Conservation (phyloP, 2,113 vertebrate species). For the Oreocharis arfaki region DNA sequence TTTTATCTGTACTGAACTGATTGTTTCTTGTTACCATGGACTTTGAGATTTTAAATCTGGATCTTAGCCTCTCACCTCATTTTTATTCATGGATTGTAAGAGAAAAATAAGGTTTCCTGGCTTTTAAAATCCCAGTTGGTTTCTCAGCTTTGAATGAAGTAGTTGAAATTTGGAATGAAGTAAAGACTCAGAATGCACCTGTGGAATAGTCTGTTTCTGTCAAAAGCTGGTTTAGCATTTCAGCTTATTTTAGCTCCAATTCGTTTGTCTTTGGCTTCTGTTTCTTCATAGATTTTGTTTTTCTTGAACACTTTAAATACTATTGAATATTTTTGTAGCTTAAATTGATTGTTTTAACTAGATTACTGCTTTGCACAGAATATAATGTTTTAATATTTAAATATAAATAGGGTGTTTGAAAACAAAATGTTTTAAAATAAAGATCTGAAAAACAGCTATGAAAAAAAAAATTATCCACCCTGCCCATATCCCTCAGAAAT, state of each 20-base stretch:
- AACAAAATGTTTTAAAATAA: neutral
- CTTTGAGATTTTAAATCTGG: neutral
- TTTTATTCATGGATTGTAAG: constrained; percentile 27
- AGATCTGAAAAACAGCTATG: neutral
- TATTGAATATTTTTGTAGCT: neutral
- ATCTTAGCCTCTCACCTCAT: constrained; percentile 25
- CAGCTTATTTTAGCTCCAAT: neutral
- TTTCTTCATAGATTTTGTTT: neutral
- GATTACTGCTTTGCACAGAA: neutral
- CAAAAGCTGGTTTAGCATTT: neutral
- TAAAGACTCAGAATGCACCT: neutral
- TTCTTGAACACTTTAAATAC: neutral
- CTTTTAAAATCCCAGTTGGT: constrained; percentile 32
- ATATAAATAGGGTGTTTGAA: neutral
- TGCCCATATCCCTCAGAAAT: neutral
- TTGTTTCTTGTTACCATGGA: neutral
- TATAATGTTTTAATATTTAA: neutral
- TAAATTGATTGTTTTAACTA: neutral
- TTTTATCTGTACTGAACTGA: constrained; percentile 13
- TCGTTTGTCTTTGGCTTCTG: neutral
- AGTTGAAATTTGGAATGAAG: neutral
- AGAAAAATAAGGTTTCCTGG: constrained; percentile 2
- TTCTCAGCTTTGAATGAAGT: constrained; percentile 38
- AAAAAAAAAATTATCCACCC: neutral
- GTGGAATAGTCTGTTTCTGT: neutral